These are phyloP conservation scores for Hirtodrosophila alboralis DNA, from an alignment of 2,888 invertebrate genomes.

Conservation along the genomic window DNA sequence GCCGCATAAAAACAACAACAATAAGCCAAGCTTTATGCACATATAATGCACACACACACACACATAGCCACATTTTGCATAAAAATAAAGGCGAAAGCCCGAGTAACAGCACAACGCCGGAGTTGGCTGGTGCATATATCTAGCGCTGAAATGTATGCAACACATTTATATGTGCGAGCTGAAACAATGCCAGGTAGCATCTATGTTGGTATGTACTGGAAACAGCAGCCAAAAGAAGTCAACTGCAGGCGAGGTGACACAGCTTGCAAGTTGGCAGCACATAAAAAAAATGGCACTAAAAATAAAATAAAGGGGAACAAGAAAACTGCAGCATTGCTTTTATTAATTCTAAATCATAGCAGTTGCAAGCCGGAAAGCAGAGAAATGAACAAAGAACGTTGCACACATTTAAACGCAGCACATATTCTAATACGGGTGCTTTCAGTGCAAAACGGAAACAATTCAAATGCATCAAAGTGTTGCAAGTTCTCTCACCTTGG, in stretches of 20 bases:
- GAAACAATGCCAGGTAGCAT: slow-evolving; percentile 66
- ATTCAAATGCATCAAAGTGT: slow-evolving; percentile 52
- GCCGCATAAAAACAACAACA: slow-evolving; percentile 65
- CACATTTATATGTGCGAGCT: slow-evolving; percentile 63
- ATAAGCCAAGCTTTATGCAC: slow-evolving; percentile 55
- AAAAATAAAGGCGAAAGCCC: slow-evolving; percentile 52
- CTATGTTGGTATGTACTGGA: no score
- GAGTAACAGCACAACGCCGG: slow-evolving; percentile 50
- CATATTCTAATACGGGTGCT: slow-evolving; percentile 10
- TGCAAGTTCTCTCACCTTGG: slow-evolving; percentile 13
- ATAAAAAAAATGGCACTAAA: slow-evolving; percentile 5
- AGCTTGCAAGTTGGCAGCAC: slow-evolving; percentile 37
- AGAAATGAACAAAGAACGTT: slow-evolving; percentile 19
- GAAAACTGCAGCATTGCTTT: slow-evolving; percentile 40
- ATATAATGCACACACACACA: slow-evolving; percentile 22
- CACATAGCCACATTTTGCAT: slow-evolving; percentile 61
- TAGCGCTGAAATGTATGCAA: slow-evolving; percentile 72
- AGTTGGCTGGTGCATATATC: slow-evolving; percentile 65
- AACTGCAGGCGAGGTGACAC: slow-evolving; percentile 49
- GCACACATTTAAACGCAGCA: slow-evolving; percentile 25
- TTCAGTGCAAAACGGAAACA: slow-evolving; percentile 55
- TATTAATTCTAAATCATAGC: slow-evolving; percentile 75
- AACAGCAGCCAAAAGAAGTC: slow-evolving; percentile 56
- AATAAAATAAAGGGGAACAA: slow-evolving; percentile 9
- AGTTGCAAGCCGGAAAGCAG: slow-evolving; percentile 39